Conservation (phyloP, 2,888 invertebrate species). For the Athalia cordata region DNA sequence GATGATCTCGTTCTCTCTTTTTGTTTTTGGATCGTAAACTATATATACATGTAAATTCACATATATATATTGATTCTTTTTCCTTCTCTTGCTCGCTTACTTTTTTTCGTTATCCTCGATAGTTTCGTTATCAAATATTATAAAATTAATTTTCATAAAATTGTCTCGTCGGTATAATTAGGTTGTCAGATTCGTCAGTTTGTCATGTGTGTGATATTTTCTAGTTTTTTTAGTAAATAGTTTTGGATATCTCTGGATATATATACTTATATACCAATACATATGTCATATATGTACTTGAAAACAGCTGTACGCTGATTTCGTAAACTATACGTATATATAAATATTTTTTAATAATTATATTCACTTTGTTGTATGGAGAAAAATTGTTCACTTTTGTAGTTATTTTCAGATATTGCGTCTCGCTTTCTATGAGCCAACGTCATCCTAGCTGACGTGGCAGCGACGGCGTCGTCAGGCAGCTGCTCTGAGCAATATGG, state of each 20-base stretch:
- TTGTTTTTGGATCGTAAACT: not conserved
- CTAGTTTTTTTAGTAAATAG: no score
- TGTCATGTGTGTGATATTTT: no score
- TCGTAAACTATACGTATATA: not conserved
- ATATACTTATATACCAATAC: no score
- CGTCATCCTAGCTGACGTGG: conserved; percentile 68
- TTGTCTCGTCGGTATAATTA: no score
- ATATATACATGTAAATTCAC: no score
- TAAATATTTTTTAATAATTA: not conserved
- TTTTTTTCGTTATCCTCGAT: conserved; percentile 30
- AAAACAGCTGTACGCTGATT: no score
- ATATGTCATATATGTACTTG: no score
- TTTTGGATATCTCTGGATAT: no score
- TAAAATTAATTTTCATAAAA: not conserved
- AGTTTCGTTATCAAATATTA: conserved; percentile 38
- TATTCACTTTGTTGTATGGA: not conserved
- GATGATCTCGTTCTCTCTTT: conserved; percentile 16
- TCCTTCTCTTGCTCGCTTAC: not conserved
- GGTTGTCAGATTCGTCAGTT: no score
- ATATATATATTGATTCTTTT: not conserved
- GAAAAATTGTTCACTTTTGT: conserved; percentile 26
- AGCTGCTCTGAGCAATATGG: not conserved
- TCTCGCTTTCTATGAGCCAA: conserved; percentile 49
- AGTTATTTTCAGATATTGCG: conserved; percentile 40
- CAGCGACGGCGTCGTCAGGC: conserved; percentile 31